These are phyloP conservation scores for Holacanthus passer DNA, from an alignment of 2,113 vertebrate genomes.

Conservation along the genomic window DNA sequence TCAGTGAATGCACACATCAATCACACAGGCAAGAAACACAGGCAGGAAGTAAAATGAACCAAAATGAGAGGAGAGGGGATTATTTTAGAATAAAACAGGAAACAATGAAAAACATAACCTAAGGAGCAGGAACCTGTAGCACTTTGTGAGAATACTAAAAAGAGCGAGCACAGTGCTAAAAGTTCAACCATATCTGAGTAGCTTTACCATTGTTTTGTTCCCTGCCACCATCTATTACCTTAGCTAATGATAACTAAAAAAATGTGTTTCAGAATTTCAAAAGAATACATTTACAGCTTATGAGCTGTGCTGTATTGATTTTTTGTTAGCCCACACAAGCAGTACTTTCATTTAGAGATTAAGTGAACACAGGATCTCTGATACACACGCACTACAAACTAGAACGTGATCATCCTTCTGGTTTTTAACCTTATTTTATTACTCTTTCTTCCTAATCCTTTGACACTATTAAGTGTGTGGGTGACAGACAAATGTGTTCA, in stretches of 20 bases:
- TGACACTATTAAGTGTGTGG: conserved; percentile 11
- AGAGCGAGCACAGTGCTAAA: too few species aligned
- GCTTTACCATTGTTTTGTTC: not conserved
- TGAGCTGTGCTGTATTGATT: conserved; percentile 33
- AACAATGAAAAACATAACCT: too few species aligned
- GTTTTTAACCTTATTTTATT: conserved; percentile 7
- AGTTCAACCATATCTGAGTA: too few species aligned
- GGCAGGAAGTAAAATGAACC: too few species aligned
- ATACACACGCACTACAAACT: not conserved
- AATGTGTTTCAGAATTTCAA: conserved; percentile 16
- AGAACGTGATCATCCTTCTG: not conserved
- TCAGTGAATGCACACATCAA: too few species aligned
- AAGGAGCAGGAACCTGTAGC: too few species aligned
- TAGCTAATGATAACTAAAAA: not conserved
- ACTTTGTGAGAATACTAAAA: too few species aligned
- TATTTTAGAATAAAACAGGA: too few species aligned
- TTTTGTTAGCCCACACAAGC: conserved; percentile 8
- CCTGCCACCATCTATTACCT: not conserved
- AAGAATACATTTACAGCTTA: conserved; percentile 21
- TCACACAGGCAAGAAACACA: too few species aligned
- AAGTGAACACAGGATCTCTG: not conserved
- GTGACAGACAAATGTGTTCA: conserved; percentile 8
- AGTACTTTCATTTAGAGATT: conserved; percentile 33
- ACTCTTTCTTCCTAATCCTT: not conserved
- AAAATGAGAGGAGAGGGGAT: too few species aligned